Percentiles rank a stretch among this genome's conserved stretches.
Conservation (phyloP, 2,797 vertebrate genomes). For the Orestias chungarensis region DNA sequence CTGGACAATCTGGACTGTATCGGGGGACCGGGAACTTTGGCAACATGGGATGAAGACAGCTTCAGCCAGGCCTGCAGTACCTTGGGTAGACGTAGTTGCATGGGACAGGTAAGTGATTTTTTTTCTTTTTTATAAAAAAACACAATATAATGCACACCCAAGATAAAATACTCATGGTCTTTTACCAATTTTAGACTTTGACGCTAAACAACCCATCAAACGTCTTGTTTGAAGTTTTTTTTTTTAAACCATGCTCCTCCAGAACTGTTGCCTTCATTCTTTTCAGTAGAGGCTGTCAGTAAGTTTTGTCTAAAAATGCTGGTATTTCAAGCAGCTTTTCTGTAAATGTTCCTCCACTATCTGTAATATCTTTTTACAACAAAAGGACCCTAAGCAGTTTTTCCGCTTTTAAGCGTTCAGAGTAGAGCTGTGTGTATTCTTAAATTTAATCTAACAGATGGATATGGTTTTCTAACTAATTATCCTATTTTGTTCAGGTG, state of each 20-base stretch:
- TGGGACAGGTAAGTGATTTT: conserved; percentile 86
- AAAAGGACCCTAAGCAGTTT: not conserved
- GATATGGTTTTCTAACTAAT: not conserved
- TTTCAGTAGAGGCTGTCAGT: not conserved
- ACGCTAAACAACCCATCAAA: not conserved
- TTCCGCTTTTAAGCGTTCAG: not conserved
- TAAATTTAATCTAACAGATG: not conserved
- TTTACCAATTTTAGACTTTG: not conserved
- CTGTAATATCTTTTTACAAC: not conserved
- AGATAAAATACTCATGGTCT: not conserved
- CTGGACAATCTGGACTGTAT: conserved; percentile 95
- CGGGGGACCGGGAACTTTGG: conserved; percentile 86
- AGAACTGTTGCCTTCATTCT: not conserved
- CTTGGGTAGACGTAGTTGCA: conserved; percentile 78
- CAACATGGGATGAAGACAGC: conserved; percentile 95
- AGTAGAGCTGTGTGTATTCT: not conserved
- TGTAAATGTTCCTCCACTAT: not conserved
- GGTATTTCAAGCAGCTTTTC: not conserved
- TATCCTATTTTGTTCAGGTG: not conserved
- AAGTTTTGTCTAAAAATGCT: no score
- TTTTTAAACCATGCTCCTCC: no score
- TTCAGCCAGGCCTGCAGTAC: conserved; percentile 93
- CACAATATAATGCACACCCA: not conserved
- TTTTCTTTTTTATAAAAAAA: not conserved
- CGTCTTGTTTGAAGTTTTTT: not conserved